These are phyloP conservation scores for Typhlichthys subterraneus DNA, from an alignment of 2,797 vertebrate genomes.

Conservation along the genomic window DNA sequence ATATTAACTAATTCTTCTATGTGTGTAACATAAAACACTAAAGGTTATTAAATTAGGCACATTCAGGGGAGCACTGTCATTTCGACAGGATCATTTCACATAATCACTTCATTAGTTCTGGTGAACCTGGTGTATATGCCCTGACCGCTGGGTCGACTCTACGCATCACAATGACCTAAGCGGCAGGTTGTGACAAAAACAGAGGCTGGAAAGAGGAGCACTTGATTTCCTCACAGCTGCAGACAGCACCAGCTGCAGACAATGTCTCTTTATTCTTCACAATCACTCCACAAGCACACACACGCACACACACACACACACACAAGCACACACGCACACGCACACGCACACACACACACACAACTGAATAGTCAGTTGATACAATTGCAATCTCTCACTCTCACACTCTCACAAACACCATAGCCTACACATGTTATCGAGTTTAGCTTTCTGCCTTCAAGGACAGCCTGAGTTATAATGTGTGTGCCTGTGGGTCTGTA, in stretches of 20 bases:
- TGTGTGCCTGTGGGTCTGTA: slow-evolving; percentile 34
- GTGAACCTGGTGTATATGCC: slow-evolving; percentile 39
- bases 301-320: background rate
- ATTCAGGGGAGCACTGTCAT: background rate
- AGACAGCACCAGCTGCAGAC: slow-evolving; percentile 80
- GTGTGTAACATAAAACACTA: too few species aligned
- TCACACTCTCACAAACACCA: slow-evolving; percentile 35
- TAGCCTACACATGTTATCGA: slow-evolving; percentile 40
- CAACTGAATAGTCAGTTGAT: too few species aligned
- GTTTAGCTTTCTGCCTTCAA: slow-evolving; percentile 35
- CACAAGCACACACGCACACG: background rate
- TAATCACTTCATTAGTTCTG: slow-evolving; percentile 17
- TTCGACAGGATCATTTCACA: too few species aligned
- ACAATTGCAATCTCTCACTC: background rate
- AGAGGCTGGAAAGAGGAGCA: slow-evolving; percentile 71
- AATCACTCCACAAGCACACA: slow-evolving; percentile 23
- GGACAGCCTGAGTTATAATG: slow-evolving; percentile 60
- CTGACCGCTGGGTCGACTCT: slow-evolving; percentile 46
- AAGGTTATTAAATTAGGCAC: too few species aligned
- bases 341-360: background rate
- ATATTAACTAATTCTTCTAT: too few species aligned
- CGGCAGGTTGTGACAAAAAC: slow-evolving; percentile 71
- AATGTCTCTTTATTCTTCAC: slow-evolving; percentile 83
- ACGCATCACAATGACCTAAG: slow-evolving; percentile 64
- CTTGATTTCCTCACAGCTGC: slow-evolving; percentile 88